Evolutionary conservation across 30 jellyfish, hydroid and myxozoan species (phyloP).

Genomic region (Catostylus mosaicus): DNA sequence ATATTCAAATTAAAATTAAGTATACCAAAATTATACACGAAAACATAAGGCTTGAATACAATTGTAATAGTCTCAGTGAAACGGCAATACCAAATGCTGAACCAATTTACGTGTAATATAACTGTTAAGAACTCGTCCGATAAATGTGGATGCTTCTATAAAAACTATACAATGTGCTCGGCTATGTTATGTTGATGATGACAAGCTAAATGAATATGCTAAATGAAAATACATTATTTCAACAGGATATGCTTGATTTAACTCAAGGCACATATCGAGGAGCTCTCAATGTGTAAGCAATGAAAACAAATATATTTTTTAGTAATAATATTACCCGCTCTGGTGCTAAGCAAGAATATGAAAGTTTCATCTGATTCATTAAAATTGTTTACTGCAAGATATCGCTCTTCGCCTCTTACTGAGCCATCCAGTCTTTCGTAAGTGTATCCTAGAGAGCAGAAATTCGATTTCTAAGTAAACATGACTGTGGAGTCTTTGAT

Average conservation of each 20-base stretch:
- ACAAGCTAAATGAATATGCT: no score
- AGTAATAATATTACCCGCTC: conserved; percentile 76
- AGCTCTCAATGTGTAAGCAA: background rate
- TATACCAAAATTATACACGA: background rate
- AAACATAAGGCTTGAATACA: background rate
- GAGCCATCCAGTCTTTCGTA: conserved; percentile 98
- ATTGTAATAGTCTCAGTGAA: background rate
- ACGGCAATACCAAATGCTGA: no score
- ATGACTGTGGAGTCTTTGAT: background rate
- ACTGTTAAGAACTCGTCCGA: no score
- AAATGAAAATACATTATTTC: no score
- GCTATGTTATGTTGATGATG: no score
- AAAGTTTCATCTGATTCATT: conserved; percentile 77
- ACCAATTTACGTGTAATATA: no score
- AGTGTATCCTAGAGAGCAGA: conserved; percentile 61
- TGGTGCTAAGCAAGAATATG: conserved; percentile 88
- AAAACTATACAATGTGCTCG: no score
- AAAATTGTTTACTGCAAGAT: conserved; percentile 90
- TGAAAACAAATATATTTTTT: background rate
- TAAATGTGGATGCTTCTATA: no score
- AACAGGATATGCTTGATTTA: no score
- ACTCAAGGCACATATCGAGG: no score
- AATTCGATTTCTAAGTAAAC: background rate
- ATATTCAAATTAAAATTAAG: no score
- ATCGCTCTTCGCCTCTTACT: conserved; percentile 96